Evolutionary conservation across 2,797 vertebrate species (phyloP).

Genomic region (Cirrhinus mrigala): DNA sequence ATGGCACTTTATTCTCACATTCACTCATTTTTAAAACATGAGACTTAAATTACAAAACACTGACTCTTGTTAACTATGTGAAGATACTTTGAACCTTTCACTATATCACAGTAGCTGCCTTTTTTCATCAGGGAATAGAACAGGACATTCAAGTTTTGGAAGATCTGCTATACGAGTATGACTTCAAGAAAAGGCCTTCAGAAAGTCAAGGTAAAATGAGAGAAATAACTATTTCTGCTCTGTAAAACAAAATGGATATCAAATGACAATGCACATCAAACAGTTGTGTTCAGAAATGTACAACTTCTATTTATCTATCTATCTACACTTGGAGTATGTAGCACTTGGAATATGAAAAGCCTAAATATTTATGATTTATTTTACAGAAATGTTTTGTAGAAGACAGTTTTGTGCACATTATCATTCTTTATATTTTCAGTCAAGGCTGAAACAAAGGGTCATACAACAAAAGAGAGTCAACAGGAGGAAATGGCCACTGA

Average conservation of each 20-base stretch:
- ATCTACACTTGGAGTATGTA: neutral
- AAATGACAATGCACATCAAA: neutral
- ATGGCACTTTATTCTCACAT: neutral
- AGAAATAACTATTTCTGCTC: neutral
- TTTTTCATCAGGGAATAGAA: conserved; percentile 76
- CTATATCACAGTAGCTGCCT: neutral
- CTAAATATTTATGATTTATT: neutral
- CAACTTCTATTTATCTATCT: too few relatives aligned
- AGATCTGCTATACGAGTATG: conserved; percentile 85
- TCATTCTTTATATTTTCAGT: conserved; percentile 52
- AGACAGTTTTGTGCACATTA: neutral
- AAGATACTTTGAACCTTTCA: neutral
- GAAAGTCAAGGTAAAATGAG: conserved; percentile 78
- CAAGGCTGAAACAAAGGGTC: conserved; percentile 71
- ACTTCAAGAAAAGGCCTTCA: conserved; percentile 84
- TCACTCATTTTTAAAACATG: neutral
- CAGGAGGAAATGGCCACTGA: conserved; percentile 77
- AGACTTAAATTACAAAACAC: too few relatives aligned
- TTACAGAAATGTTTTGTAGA: neutral
- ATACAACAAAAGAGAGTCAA: conserved; percentile 73
- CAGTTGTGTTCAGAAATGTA: too few relatives aligned
- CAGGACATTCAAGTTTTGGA: conserved; percentile 84
- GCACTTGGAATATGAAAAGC: neutral
- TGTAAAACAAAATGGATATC: neutral
- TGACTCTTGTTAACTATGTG: neutral